Evolutionary conservation across 2,113 vertebrate species (phyloP).

Genomic region (Copsychus sechellarum): DNA sequence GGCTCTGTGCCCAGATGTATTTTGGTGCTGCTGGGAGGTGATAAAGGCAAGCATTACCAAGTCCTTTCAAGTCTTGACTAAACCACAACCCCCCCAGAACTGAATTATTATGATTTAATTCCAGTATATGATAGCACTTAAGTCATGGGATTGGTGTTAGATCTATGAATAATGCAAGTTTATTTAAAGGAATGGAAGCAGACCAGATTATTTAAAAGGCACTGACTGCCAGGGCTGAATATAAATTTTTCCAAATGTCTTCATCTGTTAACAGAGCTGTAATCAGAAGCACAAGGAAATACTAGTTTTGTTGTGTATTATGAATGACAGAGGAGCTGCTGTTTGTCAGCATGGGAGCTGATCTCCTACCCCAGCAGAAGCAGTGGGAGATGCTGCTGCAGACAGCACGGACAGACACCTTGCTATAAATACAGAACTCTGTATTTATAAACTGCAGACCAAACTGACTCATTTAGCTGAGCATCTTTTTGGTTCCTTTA

Average conservation of each 20-base stretch:
- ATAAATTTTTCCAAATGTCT: conserved; percentile 37
- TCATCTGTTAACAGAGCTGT: conserved; percentile 40
- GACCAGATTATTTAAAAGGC: conserved; percentile 56
- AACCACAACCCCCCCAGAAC: conserved; percentile 12
- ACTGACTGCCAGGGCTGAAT: conserved; percentile 26
- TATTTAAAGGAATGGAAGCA: conserved; percentile 54
- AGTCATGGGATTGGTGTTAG: conserved; percentile 49
- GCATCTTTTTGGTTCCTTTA: neutral
- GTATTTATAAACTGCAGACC: neutral
- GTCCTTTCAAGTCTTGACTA: conserved; percentile 24
- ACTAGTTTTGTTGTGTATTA: neutral
- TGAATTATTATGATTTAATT: conserved; percentile 52
- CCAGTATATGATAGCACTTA: conserved; percentile 38
- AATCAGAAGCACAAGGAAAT: conserved; percentile 30
- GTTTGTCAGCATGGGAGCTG: neutral
- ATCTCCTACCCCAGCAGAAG: neutral
- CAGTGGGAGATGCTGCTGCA: conserved; percentile 15
- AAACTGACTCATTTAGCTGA: neutral
- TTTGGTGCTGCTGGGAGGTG: conserved; percentile 57
- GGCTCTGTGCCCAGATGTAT: conserved; percentile 48
- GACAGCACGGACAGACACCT: neutral
- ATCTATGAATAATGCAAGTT: conserved; percentile 58
- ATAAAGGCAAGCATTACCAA: conserved; percentile 45
- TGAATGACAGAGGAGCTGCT: conserved; percentile 24
- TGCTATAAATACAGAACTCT: neutral